These are phyloP conservation scores for Gallinago stenura DNA, from an alignment of 2,797 vertebrate species.

Conservation along the genomic window DNA sequence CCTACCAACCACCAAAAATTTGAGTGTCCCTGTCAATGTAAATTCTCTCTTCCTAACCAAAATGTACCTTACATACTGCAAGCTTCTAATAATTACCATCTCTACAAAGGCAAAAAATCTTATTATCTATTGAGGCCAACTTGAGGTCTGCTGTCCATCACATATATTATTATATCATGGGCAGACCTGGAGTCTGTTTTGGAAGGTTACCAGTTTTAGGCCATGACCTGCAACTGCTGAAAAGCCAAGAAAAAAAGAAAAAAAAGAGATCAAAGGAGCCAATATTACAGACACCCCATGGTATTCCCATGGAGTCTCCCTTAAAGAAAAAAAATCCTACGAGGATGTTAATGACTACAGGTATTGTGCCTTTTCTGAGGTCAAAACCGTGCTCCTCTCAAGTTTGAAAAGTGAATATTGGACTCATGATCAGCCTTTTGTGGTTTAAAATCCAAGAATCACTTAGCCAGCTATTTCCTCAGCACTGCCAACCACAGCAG, in stretches of 20 bases:
- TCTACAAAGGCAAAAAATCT: not conserved
- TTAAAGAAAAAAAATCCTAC: not conserved
- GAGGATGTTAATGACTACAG: not conserved
- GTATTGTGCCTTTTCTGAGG: not conserved
- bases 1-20: not conserved
- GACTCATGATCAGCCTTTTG: not conserved
- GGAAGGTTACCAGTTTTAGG: not conserved
- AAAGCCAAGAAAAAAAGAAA: not conserved
- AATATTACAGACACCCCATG: not conserved
- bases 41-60: not conserved
- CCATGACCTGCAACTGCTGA: not conserved
- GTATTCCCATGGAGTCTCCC: not conserved
- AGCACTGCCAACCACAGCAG: conserved; percentile 41
- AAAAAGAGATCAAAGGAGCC: not conserved
- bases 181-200: not conserved
- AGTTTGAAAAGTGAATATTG: conserved; percentile 42
- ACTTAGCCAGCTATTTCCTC: conserved; percentile 34
- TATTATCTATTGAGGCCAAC: not conserved
- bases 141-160: not conserved
- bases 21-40: rapidly evolving
- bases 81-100: not conserved
- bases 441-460: conserved; percentile 34
- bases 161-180: not conserved
- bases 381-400: conserved; percentile 14
- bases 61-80: not conserved